Evolutionary conservation across 2,888 invertebrate species (phyloP), one percentile per base, ranked within the genome.

Genomic region (Melipona bicolor): DNA sequence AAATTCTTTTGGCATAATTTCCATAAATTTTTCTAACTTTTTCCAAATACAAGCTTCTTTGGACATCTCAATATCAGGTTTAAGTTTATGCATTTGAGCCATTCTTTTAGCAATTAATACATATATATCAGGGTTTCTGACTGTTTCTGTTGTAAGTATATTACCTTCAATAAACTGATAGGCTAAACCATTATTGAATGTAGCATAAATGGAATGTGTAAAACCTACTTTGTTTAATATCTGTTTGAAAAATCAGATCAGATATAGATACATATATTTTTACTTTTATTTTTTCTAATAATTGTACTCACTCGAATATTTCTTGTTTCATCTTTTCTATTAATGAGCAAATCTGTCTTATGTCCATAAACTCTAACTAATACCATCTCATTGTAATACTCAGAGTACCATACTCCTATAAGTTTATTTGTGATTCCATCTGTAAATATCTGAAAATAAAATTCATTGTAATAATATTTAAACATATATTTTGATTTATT

Each of bases 351-450:
- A 95, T 99, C 99, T 3, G 99, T 99, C 95, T 98, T 98, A 91
- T 97, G 96, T 50, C 99, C 99, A 95, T 99, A 99, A 84, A 99
- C 96, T 90, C 99, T 96, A 43, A 99, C 96, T 77, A 99, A 96
- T 3, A 99, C 96, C 92, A 97, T 97, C 91, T 97, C 97, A 87
- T 95, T 94, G n/a, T 94, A 94, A 81, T 95, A 94, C 59, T 94
- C 95, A 19, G 93, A 92, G 83, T 93, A 94, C 89, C 94, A 94
- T 54, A 94, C 91, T 70, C 98, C 98, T 77, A 99, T 96, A 90
- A 99, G 95, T 95, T 98, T 98, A 95, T 99, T 99, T 70, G 99
- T 98, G 85, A 98, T 98, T 67, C 99, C 99, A 96, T 98, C 98
- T 86, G 98, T 98, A 95, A 99, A 98, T 92, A 97, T 95, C 98